phyloP scores from a whole-genome alignment of 2,113 vertebrate species.

The Microcebus ravelobensis region DNA sequence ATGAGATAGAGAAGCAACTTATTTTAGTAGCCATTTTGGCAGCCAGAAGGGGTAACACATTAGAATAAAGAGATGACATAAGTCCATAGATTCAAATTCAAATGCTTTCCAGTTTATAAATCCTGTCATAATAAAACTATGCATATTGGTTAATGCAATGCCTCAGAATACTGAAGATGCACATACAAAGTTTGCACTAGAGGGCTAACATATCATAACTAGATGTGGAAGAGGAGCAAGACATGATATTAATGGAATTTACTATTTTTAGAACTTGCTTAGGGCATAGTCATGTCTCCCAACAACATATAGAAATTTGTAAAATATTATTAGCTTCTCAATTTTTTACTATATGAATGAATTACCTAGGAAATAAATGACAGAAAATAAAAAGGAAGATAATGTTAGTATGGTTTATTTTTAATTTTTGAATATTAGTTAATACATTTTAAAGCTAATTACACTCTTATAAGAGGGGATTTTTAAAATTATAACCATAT shows the following conservation, averaged over 20 bases:
- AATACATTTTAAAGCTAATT: background rate
- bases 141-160: background rate
- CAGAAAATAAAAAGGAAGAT: background rate
- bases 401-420: background rate
- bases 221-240: background rate
- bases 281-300: background rate
- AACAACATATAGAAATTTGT: background rate
- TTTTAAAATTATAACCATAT: background rate
- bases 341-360: background rate
- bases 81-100: background rate
- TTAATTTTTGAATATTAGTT: slow-evolving; percentile 33
- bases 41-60: background rate
- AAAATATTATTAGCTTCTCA: slow-evolving; percentile 22
- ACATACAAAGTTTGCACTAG: background rate
- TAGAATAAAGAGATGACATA: background rate
- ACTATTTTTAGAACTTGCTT: slow-evolving; percentile 19
- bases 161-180: background rate
- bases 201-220: background rate
- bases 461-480: background rate
- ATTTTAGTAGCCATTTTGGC: background rate
- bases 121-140: background rate
- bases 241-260: background rate
- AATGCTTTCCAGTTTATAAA: background rate
- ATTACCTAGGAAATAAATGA: slow-evolving; percentile 22
- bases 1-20: background rate